phyloP scores from a whole-genome alignment of 1,140 invertebrate species.

The Drosophila dunni region DNA sequence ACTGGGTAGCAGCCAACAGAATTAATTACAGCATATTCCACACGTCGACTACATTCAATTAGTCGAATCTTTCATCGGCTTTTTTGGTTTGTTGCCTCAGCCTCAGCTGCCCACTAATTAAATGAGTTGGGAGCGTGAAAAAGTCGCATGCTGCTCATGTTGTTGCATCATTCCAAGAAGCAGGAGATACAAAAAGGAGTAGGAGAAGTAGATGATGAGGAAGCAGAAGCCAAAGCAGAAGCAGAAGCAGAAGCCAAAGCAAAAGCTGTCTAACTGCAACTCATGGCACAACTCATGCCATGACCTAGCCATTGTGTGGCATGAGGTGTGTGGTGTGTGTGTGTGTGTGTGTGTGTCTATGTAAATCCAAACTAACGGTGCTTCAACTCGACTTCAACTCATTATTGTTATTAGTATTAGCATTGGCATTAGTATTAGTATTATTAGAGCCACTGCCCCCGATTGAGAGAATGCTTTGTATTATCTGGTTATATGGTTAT shows the following conservation, averaged over 20 bases:
- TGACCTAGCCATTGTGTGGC: conserved; percentile 44
- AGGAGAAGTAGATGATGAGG: no score
- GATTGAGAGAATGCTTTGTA: conserved; percentile 6
- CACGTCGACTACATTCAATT: not conserved
- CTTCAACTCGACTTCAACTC: conserved; percentile 13
- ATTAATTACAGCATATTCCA: not conserved
- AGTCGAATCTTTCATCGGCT: not conserved
- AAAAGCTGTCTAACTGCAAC: conserved; percentile 49
- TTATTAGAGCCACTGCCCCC: conserved; percentile 24
- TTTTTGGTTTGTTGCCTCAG: conserved; percentile 26
- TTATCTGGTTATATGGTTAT: not conserved
- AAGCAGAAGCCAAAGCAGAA: no score
- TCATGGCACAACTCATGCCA: conserved; percentile 54
- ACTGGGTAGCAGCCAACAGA: no score
- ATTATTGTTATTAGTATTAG: conserved; percentile 19
- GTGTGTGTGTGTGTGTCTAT: conserved; percentile 1
- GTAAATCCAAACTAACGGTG: conserved; percentile 44
- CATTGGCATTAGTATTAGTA: conserved; percentile 7
- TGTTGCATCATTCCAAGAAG: conserved; percentile 61
- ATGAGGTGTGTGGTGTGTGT: conserved; percentile 15
- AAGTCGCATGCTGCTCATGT: conserved; percentile 61
- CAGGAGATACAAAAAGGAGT: not conserved
- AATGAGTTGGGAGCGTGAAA: conserved; percentile 71
- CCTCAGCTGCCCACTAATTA: conserved; percentile 58
- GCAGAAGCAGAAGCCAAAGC: not conserved